Conservation (phyloP, 1,140 invertebrate genomes). For the Drosophila takahashii region DNA sequence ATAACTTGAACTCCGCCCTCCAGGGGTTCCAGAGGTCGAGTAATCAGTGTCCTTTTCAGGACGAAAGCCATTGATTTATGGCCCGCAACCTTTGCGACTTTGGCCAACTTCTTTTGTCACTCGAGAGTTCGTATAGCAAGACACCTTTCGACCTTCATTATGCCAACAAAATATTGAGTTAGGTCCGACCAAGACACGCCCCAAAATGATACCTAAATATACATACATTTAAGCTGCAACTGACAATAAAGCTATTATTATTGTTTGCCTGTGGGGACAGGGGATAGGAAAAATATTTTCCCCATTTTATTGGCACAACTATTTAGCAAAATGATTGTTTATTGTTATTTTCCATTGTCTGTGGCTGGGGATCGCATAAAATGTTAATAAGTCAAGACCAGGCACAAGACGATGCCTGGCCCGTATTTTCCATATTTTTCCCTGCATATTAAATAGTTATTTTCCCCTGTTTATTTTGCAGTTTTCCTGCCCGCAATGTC, state of each 20-base stretch:
- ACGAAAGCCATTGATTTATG: conserved; percentile 64
- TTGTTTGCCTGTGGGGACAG: conserved; percentile 6
- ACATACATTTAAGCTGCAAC: conserved; percentile 16
- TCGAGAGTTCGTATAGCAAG: conserved; percentile 3
- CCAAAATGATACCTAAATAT: conserved; percentile 9
- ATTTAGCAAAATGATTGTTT: conserved; percentile 49
- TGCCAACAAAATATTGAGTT: conserved; percentile 29
- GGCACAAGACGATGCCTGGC: conserved; percentile 26
- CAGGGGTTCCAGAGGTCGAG: conserved; percentile 1
- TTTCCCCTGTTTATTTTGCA: conserved; percentile 57
- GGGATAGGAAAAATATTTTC: neutral
- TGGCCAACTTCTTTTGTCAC: conserved; percentile 43
- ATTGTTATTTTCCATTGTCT: conserved; percentile 37
- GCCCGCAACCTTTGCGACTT: conserved; percentile 32
- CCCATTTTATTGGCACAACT: conserved; percentile 51
- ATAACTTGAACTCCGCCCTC: conserved; percentile 31
- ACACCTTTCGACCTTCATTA: conserved; percentile 36
- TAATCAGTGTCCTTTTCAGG: conserved; percentile 56
- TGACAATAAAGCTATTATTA: conserved; percentile 37
- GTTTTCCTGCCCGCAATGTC: conserved; percentile 44
- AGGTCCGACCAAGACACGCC: conserved; percentile 18
- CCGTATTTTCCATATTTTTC: conserved; percentile 27
- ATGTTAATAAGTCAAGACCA: conserved; percentile 58
- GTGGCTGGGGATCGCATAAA: conserved; percentile 22
- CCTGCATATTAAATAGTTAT: conserved; percentile 62